These are phyloP conservation scores for Lycaena phlaeas DNA, from an alignment of 2,888 invertebrate species.

Conservation along the genomic window DNA sequence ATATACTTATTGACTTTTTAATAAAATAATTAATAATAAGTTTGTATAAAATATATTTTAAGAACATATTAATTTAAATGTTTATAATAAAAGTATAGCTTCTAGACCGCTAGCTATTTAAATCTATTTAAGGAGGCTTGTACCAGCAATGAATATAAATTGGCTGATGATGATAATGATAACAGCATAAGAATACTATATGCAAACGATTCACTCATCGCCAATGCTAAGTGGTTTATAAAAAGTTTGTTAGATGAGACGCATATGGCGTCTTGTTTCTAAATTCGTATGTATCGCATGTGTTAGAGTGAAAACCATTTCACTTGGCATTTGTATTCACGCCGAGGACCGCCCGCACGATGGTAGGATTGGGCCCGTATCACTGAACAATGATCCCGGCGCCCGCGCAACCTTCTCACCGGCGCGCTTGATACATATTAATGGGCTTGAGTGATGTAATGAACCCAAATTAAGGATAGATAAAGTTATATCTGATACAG, in stretches of 20 bases:
- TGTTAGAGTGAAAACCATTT: slow-evolving; percentile 31
- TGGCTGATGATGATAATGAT: too few relatives aligned
- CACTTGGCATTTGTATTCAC: slow-evolving; percentile 47
- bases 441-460: slow-evolving; percentile 26
- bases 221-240: background rate
- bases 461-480: slow-evolving; percentile 9
- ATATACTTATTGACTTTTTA: too few relatives aligned
- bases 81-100: too few relatives aligned
- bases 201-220: slow-evolving; percentile 2
- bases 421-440: slow-evolving; percentile 53
- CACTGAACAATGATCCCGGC: slow-evolving; percentile 43
- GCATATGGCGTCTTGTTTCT: slow-evolving; percentile 1
- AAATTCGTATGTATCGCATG: slow-evolving; percentile 3
- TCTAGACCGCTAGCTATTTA: too few relatives aligned
- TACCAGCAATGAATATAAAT: too few relatives aligned
- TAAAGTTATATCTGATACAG: too few relatives aligned
- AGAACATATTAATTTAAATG: too few relatives aligned
- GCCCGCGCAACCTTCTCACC: slow-evolving; percentile 53
- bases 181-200: too few relatives aligned
- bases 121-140: too few relatives aligned
- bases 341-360: slow-evolving; percentile 35
- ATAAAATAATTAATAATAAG: too few relatives aligned
- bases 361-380: slow-evolving; percentile 50
- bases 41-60: too few relatives aligned
- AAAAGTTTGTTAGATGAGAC: background rate